Evolutionary conservation across 2,797 vertebrate species (phyloP), one percentile per base, ranked within the genome.

Genomic region (Lycodopsis pacificus): DNA sequence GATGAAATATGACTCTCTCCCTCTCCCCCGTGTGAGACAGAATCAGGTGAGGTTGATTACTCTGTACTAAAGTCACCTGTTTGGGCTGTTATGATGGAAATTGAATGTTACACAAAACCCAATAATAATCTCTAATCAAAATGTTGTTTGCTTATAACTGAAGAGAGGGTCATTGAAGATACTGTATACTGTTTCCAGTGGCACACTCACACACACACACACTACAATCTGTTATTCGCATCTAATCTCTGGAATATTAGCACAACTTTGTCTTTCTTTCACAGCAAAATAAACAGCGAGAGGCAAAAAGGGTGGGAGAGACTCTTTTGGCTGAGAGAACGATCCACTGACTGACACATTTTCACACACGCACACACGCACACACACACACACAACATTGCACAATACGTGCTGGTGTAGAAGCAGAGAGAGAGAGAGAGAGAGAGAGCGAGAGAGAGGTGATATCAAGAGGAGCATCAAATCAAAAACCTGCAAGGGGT

Each of bases 281-380:
- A 73, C 72, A 85, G 72, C 58, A 87, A 78, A 91, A 82, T 81
- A 57, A 84, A 65, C 71, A 73, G 44, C 69, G 42, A 71, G 54
- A 59, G 19, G 38, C 42, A 56, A 38, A 63, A 30, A 74, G 65
- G 62, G 40, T 71, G 74, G 36, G 22, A 67, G 17, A 61, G 30
- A 63, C 71, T 62, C 59, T 36, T 68, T 46, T 53, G 22, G 49
- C 19, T 22, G 53, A 66, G 12, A 27, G 10, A 51, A 38, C 30
- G 30, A 30, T 12, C 49, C 68, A 22, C 46, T 42, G 78, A 44
- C 44, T 36, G 53, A 63, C 25, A 56, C 58, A 82, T 80, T 83
- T 73, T 71, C 11, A 76, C 54, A 65, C 17, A 76, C 25, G 64
- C 11, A 12, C 12, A 40, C 32, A 32, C 11, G 27, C 10, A 69